These are phyloP conservation scores for Bombus sylvicola DNA, from an alignment of 1,140 invertebrate species.

Conservation along the genomic window DNA sequence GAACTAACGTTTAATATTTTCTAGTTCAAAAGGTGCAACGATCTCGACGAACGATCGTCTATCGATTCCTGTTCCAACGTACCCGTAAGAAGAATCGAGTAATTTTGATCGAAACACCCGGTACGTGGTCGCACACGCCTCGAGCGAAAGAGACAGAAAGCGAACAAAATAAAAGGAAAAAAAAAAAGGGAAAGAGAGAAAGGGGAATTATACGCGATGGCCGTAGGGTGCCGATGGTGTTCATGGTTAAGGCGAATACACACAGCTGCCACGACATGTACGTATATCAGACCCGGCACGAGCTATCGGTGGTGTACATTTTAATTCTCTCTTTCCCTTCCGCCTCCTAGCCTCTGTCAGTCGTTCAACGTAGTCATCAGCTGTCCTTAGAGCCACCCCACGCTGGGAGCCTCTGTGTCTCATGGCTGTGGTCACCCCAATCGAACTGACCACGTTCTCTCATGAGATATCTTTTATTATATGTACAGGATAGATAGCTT, in stretches of 20 bases:
- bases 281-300: constrained; percentile 75
- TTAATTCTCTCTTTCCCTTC: constrained; percentile 68
- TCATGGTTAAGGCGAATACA: constrained; percentile 59
- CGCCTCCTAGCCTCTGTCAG: constrained; percentile 13
- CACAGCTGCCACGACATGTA: constrained; percentile 60
- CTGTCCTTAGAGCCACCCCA: constrained; percentile 71
- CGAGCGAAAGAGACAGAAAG: constrained; percentile 42
- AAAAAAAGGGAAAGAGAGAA: constrained; percentile 46
- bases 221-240: constrained; percentile 57
- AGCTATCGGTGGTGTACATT: constrained; percentile 73
- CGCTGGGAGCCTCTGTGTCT: constrained; percentile 18
- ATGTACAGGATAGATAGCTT: constrained; percentile 3
- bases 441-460: constrained; percentile 45
- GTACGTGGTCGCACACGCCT: constrained; percentile 28
- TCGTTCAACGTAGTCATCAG: constrained; percentile 71
- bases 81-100: background rate
- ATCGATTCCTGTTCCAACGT: background rate
- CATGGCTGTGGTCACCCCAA: constrained; percentile 48
- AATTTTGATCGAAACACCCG: constrained; percentile 38
- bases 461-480: constrained; percentile 44
- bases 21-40: background rate
- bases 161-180: constrained; percentile 43
- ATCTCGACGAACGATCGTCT: background rate
- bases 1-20: background rate
- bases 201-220: constrained; percentile 58